Conservation (phyloP, 64 coral and sea anemone genomes). For the Platygyra sinensis region DNA sequence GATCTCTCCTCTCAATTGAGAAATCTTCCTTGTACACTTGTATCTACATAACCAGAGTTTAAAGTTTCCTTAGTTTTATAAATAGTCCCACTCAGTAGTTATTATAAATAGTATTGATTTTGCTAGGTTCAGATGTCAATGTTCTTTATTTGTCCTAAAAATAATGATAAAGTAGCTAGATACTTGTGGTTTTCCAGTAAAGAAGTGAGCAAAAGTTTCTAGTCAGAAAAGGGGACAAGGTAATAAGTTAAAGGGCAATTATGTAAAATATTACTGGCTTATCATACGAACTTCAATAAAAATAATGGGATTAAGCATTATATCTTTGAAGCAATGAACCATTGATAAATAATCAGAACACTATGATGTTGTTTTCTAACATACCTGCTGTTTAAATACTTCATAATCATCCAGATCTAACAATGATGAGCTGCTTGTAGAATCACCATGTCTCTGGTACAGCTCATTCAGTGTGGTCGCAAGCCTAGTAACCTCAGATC, state of each 20-base stretch:
- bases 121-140: no score
- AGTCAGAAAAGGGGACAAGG: no score
- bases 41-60: conserved; percentile 27
- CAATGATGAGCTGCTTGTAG: neutral
- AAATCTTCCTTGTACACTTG: conserved; percentile 87
- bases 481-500: conserved; percentile 83
- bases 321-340: neutral
- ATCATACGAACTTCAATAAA: no score
- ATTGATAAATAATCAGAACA: neutral
- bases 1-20: conserved; percentile 81
- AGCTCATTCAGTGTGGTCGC: conserved; percentile 63
- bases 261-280: no score
- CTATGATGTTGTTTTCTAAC: neutral
- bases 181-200: no score
- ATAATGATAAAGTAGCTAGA: no score
- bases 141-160: no score
- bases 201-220: no score
- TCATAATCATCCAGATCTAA: conserved; percentile 63
- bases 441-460: conserved; percentile 24
- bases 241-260: no score
- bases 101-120: no score
- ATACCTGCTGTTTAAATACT: conserved; percentile 77
- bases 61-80: neutral
- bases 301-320: no score
- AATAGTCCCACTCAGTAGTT: neutral